These are phyloP conservation scores for Spinus pinus DNA, from an alignment of 2,797 vertebrate genomes.

Conservation along the genomic window DNA sequence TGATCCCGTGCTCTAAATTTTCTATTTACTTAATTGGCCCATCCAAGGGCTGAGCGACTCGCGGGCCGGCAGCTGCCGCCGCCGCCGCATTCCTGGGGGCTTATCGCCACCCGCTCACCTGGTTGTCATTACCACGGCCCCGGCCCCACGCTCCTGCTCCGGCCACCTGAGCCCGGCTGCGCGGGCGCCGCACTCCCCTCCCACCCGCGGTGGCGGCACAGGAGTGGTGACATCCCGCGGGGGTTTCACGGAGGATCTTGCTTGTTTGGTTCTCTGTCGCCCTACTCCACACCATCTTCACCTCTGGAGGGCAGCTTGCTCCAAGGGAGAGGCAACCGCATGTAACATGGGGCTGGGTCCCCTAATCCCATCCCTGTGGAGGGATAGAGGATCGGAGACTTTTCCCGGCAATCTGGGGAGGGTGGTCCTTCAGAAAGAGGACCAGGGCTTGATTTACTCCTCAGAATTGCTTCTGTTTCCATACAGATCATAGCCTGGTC, in stretches of 20 bases:
- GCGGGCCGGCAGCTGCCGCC: neutral
- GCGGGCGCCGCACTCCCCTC: accelerated
- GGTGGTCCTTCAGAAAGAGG: neutral
- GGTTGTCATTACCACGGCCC: conserved; percentile 17
- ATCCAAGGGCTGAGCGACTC: conserved; percentile 32
- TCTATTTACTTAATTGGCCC: conserved; percentile 69
- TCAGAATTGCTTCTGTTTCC: neutral
- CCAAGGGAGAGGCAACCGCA: neutral
- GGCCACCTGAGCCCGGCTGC: neutral
- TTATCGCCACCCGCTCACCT: conserved; percentile 42
- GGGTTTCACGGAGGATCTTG: neutral
- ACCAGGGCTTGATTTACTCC: neutral
- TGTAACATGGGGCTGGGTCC: neutral
- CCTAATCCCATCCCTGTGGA: neutral
- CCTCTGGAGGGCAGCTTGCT: neutral
- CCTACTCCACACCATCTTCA: accelerated
- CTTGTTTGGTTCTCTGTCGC: accelerated
- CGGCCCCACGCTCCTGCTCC: neutral
- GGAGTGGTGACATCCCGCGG: accelerated
- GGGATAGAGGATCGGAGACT: neutral
- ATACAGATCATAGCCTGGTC: neutral
- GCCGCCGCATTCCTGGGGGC: conserved; percentile 45
- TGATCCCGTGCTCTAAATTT: conserved; percentile 59
- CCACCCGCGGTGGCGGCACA: accelerated
- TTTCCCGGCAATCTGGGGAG: neutral